Percentiles rank a stretch among this genome's conserved stretches.
Conservation (phyloP, 2,888 invertebrate genomes). For the Standfussiana lucernea region DNA sequence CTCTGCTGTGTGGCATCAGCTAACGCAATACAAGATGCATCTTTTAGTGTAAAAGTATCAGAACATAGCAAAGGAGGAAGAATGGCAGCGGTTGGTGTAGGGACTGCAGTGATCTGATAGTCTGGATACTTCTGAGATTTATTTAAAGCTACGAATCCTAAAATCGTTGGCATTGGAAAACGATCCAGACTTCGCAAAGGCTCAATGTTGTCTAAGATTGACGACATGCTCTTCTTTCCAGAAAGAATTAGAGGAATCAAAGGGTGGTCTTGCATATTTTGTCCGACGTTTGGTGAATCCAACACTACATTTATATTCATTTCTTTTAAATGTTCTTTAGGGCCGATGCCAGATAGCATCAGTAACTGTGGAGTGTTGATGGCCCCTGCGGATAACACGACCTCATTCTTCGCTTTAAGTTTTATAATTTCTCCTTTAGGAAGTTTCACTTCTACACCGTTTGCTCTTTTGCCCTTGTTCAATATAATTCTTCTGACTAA, state of each 20-base stretch:
- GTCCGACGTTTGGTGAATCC: slow-evolving; percentile 76
- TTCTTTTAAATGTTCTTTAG: slow-evolving; percentile 73
- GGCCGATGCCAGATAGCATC: slow-evolving; percentile 82
- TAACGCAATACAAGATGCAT: slow-evolving; percentile 69
- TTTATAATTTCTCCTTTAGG: slow-evolving; percentile 59
- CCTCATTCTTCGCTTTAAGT: slow-evolving; percentile 72
- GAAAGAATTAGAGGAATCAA: slow-evolving; percentile 71
- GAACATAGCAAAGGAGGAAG: slow-evolving; percentile 70
- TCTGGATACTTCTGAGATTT: slow-evolving; percentile 76
- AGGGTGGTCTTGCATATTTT: slow-evolving; percentile 79
- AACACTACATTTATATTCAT: slow-evolving; percentile 70
- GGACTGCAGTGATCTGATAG: slow-evolving; percentile 74
- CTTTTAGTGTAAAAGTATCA: slow-evolving; percentile 67
- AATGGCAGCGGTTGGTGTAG: slow-evolving; percentile 67
- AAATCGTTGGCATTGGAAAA: slow-evolving; percentile 72
- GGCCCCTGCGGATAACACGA: slow-evolving; percentile 79
- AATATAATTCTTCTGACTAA: slow-evolving; percentile 75
- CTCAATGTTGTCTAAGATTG: slow-evolving; percentile 68
- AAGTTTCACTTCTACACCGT: slow-evolving; percentile 73
- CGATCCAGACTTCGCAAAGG: slow-evolving; percentile 66
- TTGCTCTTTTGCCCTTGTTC: slow-evolving; percentile 67
- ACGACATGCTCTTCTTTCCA: slow-evolving; percentile 56
- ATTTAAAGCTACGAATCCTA: slow-evolving; percentile 76
- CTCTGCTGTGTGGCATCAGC: slow-evolving; percentile 61
- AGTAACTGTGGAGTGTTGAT: slow-evolving; percentile 78